phyloP scores from a whole-genome alignment of 2,113 vertebrate genomes.

The Anoplopoma fimbria region DNA sequence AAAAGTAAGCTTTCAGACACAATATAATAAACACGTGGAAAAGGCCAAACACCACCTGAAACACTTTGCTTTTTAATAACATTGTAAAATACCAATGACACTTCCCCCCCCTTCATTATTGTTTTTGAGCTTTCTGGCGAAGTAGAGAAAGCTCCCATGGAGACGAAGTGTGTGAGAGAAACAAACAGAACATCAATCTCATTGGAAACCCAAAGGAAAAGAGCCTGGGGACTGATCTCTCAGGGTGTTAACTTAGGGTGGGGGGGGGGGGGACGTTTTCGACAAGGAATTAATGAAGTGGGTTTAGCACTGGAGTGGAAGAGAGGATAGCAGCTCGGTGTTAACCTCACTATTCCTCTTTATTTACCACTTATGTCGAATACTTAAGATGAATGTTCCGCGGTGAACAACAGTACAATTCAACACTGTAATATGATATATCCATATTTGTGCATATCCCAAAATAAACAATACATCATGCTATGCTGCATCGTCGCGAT shows the following conservation, averaged over 20 bases:
- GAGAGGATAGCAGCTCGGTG: slow-evolving; percentile 33
- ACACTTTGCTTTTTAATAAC: slow-evolving; percentile 44
- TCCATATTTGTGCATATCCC: not conserved
- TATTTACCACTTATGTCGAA: slow-evolving; percentile 27
- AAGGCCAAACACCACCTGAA: not conserved
- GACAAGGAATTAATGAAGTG: slow-evolving; percentile 66
- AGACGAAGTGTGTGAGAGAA: slow-evolving; percentile 61
- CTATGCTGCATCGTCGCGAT: not conserved
- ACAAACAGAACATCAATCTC: slow-evolving; percentile 73
- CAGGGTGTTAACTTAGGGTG: slow-evolving; percentile 49
- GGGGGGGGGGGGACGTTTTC: not conserved
- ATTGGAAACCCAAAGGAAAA: slow-evolving; percentile 53
- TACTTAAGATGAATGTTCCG: not conserved
- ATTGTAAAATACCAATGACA: slow-evolving; percentile 53
- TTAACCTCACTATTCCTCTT: slow-evolving; percentile 4
- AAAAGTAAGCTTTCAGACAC: slow-evolving; percentile 11
- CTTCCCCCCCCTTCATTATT: slow-evolving; percentile 26
- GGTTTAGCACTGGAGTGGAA: slow-evolving; percentile 44
- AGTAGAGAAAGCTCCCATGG: slow-evolving; percentile 40
- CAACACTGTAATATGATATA: not conserved
- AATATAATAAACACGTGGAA: slow-evolving; percentile 14
- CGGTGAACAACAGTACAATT: not conserved
- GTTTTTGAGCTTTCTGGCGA: slow-evolving; percentile 39
- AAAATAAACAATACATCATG: slow-evolving; percentile 1
- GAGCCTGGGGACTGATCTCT: slow-evolving; percentile 61